Conservation (phyloP, 2,797 vertebrate genomes). For the Cottoperca gobio region DNA sequence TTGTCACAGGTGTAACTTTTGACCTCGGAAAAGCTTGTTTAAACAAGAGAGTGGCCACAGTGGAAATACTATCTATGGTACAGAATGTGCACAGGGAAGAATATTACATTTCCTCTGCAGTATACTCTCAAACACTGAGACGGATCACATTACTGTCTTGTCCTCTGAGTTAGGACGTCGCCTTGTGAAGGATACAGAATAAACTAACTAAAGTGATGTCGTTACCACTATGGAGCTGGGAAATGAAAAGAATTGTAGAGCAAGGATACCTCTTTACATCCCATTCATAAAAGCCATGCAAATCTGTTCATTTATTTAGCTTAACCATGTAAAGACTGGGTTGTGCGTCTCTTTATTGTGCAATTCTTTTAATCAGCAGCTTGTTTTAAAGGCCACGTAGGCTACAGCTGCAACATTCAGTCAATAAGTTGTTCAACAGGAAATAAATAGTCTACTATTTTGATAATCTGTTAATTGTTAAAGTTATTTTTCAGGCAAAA, state of each 20-base stretch:
- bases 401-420: not conserved
- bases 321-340: not conserved
- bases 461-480: not conserved
- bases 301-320: not conserved
- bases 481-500: not conserved
- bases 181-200: slow-evolving; percentile 5
- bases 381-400: not conserved
- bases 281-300: slow-evolving; percentile 3
- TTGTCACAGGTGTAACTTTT: slow-evolving; percentile 57
- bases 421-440: not conserved
- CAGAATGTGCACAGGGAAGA: slow-evolving; percentile 5
- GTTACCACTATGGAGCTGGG: not conserved
- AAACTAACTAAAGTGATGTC: slow-evolving; percentile 9
- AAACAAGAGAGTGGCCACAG: slow-evolving; percentile 13
- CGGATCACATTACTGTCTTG: slow-evolving; percentile 4
- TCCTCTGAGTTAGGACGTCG: slow-evolving; percentile 2
- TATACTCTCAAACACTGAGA: not conserved
- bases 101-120: slow-evolving; percentile 18
- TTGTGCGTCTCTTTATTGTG: not conserved
- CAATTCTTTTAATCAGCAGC: not conserved
- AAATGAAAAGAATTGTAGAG: slow-evolving; percentile 11
- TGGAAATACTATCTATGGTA: slow-evolving; percentile 1
- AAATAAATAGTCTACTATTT: not conserved
- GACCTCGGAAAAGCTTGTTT: slow-evolving; percentile 37
- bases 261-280: not conserved